Conservation (phyloP, 2,888 invertebrate species). For the Nephrotoma flavescens region DNA sequence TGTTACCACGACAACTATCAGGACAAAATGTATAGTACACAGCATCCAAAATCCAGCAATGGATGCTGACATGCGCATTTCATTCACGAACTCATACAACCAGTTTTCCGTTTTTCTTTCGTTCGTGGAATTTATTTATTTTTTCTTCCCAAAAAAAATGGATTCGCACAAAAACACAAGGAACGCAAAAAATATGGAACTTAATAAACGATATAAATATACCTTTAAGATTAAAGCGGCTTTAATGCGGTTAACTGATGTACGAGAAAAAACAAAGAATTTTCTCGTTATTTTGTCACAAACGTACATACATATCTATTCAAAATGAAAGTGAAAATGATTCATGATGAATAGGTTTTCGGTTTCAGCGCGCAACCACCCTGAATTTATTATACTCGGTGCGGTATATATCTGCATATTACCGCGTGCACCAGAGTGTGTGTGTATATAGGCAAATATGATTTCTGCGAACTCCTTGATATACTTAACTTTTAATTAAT, state of each 20-base stretch:
- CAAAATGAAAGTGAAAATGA: not conserved
- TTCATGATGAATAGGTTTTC: not conserved
- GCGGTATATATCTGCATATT: not conserved
- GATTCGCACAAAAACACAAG: not conserved
- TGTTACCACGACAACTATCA: slow-evolving; percentile 3
- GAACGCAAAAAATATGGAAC: not conserved
- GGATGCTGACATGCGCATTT: slow-evolving; percentile 4
- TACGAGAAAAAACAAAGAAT: not conserved
- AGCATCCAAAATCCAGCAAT: slow-evolving; percentile 2
- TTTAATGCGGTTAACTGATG: not conserved
- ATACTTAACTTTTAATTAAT: not conserved
- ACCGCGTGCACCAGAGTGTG: not conserved
- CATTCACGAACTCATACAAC: not conserved
- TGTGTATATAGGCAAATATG: not conserved
- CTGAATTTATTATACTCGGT: not conserved
- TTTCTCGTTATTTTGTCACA: not conserved
- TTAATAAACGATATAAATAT: not conserved
- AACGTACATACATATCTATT: not conserved
- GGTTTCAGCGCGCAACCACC: not conserved
- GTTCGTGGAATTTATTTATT: not conserved
- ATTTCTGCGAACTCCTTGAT: not conserved
- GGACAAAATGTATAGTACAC: not conserved
- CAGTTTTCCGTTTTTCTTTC: not conserved
- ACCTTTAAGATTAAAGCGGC: not conserved
- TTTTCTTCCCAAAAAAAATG: not conserved